Evolutionary conservation across 2,113 vertebrate species (phyloP).

Genomic region (Macheiramphus alcinus): DNA sequence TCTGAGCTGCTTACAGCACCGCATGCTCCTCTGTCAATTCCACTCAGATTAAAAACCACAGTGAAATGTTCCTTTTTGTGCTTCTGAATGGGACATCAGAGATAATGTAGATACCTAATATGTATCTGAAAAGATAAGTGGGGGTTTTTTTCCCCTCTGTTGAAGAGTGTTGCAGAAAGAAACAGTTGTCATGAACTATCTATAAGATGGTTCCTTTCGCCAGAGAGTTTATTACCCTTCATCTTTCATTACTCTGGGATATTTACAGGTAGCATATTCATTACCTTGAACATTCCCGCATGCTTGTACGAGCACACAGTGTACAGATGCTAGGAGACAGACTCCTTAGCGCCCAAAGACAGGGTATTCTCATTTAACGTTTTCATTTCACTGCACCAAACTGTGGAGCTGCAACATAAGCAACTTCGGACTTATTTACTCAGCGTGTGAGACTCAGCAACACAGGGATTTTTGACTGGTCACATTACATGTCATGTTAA

Average conservation of each 20-base stretch:
- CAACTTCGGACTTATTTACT: background rate
- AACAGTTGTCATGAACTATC: background rate
- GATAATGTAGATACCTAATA: background rate
- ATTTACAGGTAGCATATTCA: slow-evolving; percentile 28
- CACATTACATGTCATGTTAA: slow-evolving; percentile 65
- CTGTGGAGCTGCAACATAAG: background rate
- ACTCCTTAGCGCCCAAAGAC: background rate
- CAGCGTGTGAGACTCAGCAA: background rate
- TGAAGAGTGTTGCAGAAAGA: background rate
- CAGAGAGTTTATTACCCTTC: slow-evolving; percentile 36
- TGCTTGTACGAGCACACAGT: background rate
- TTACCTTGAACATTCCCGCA: background rate
- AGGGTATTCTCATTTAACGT: background rate
- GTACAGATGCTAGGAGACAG: background rate
- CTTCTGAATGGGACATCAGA: slow-evolving; percentile 12
- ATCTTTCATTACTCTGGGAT: slow-evolving; percentile 42
- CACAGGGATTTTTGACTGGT: slow-evolving; percentile 56
- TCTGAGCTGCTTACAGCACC: background rate
- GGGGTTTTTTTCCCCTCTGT: fast-evolving
- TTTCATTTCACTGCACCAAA: background rate
- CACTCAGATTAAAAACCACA: background rate
- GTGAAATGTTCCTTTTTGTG: slow-evolving; percentile 16
- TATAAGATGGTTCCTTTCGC: slow-evolving; percentile 3
- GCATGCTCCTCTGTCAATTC: background rate
- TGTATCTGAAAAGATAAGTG: slow-evolving; percentile 2